Evolutionary conservation across 2,888 invertebrate genomes (phyloP), one percentile per base, ranked within the genome.

Genomic region (Salticus scenicus): DNA sequence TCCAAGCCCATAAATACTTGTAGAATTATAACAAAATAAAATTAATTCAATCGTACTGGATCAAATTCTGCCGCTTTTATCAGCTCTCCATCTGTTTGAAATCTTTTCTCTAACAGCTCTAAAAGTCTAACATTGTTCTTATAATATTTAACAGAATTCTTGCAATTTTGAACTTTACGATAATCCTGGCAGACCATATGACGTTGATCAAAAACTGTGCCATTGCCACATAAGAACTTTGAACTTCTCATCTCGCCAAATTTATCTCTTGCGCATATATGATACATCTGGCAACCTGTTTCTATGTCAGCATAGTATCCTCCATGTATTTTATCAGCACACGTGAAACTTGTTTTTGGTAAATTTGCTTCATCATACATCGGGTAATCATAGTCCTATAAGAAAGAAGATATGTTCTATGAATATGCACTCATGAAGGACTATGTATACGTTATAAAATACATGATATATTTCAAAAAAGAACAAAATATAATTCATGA

Each of bases 251-350:
- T 78, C 27, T 20, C 20, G 1, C 76, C 80, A 31, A 76, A 37
- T 17, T 76, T 80, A 47, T 67, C 57, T 5, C 33, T 24, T 0
- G 64, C 31, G n/a, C 86, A 86, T 20, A 86, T 76, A 63, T 86
- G 86, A 12, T 80, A 86, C 86, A 86, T 76, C 28, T 86, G 86
- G 20, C 86, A 86, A 1, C 76, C 76, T 12, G 86, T 76, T 28
- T 76, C 86, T 5, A 77, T 72, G 33, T 86, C 86, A 1, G 86
- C 86, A 27, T 86, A 86, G 47, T 86, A 86, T 8, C 80, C 86
- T 1, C 86, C 86, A 33, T 76, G 12, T 5, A 74, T 42, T 42
- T 80, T 86, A 42, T 79, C 41, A n/a, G 41, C 24, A 72, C 86
- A 86, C 1, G 57, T 74, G 51, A 86, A 86, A 12, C 76, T 71